A percentile compares a stretch with the other conserved stretches of the same genome.
Evolutionary conservation across 2,113 vertebrate species (phyloP).

Genomic region (Epinephelus moara): DNA sequence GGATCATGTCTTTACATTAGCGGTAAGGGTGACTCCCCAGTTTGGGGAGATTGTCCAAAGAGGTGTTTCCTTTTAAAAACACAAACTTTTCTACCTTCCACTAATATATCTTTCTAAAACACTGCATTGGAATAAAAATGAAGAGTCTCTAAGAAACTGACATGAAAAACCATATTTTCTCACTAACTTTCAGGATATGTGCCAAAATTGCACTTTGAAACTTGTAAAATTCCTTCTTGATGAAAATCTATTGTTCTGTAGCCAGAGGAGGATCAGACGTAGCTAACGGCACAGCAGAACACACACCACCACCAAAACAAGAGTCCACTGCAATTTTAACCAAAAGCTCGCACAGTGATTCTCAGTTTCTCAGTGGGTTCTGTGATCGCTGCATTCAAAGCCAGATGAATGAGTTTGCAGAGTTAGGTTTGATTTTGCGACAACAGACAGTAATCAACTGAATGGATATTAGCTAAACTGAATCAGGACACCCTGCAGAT

Average conservation of each 20-base stretch:
- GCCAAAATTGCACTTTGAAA: slow-evolving; percentile 19
- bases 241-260: not conserved
- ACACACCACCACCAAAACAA: slow-evolving; percentile 9
- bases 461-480: slow-evolving; percentile 46
- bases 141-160: slow-evolving; percentile 4
- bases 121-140: not conserved
- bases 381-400: slow-evolving; percentile 42
- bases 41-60: not conserved
- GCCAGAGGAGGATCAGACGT: slow-evolving; percentile 33
- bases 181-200: not conserved
- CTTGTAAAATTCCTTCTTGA: not conserved
- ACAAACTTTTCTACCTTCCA: not conserved
- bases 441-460: slow-evolving; percentile 28
- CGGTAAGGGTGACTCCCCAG: not conserved
- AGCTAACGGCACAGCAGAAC: slow-evolving; percentile 2
- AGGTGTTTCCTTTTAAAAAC: not conserved
- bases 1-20: not conserved
- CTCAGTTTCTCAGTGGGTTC: slow-evolving; percentile 4
- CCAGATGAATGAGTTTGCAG: slow-evolving; percentile 37
- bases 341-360: slow-evolving; percentile 14
- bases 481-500: slow-evolving; percentile 41
- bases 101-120: slow-evolving; percentile 1
- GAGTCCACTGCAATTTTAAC: not conserved
- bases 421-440: slow-evolving; percentile 27
- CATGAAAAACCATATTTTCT: slow-evolving; percentile 17